Conservation (phyloP, 1,140 invertebrate genomes). For the Stegodyphus mimosarum region DNA sequence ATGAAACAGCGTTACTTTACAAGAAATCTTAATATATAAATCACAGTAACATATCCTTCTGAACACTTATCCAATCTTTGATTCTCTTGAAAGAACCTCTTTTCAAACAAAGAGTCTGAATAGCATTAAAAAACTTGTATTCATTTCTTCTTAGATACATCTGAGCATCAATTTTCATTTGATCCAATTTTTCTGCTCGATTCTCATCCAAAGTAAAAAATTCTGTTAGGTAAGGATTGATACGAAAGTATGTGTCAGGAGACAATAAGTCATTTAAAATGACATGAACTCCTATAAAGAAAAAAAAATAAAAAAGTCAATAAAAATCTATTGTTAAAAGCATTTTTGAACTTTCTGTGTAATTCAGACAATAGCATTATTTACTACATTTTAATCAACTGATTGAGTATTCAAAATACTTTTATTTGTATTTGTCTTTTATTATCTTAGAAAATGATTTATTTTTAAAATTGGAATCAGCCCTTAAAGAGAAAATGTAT, state of each 20-base stretch:
- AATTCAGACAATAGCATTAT: too few species aligned
- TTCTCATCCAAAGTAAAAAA: slow-evolving; percentile 87
- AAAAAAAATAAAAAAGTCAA: slow-evolving; percentile 30
- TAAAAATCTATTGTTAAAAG: too few species aligned
- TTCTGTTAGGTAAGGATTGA: slow-evolving; percentile 90
- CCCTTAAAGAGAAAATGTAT: too few species aligned
- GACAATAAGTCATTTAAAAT: slow-evolving; percentile 85
- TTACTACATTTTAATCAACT: too few species aligned
- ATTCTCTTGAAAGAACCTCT: slow-evolving; percentile 64
- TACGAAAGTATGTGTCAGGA: slow-evolving; percentile 82
- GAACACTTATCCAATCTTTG: slow-evolving; percentile 48
- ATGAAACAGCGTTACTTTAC: too few species aligned
- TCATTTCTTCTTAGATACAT: slow-evolving; percentile 84
- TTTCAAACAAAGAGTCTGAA: slow-evolving; percentile 70
- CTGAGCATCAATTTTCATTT: slow-evolving; percentile 72
- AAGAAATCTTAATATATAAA: background rate
- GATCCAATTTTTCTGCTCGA: slow-evolving; percentile 72
- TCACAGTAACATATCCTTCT: slow-evolving; percentile 33
- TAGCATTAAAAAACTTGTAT: slow-evolving; percentile 76
- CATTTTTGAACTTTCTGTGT: too few species aligned
- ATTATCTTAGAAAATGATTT: too few species aligned
- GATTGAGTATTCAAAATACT: too few species aligned
- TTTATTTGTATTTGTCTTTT: too few species aligned
- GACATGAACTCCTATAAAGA: slow-evolving; percentile 79
- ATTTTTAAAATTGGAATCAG: too few species aligned